Evolutionary conservation across 2,113 vertebrate species (phyloP).

Genomic region (Neogale vison): DNA sequence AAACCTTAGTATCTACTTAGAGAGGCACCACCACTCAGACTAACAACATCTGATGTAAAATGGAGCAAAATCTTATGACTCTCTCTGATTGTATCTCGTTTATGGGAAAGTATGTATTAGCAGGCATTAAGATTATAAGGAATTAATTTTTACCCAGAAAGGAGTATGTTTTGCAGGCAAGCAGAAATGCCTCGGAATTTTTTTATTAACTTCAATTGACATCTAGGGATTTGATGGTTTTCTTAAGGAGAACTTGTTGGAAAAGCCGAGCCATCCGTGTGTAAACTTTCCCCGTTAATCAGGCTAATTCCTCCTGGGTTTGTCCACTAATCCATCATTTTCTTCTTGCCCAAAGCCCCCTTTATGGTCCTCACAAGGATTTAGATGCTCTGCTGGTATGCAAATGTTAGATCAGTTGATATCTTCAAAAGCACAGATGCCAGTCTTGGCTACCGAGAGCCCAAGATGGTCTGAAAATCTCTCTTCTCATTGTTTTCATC

Average conservation of each 20-base stretch:
- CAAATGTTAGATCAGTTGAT: conserved; percentile 48
- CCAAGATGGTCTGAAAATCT: background rate
- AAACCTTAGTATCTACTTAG: background rate
- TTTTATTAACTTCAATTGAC: conserved; percentile 67
- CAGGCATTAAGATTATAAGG: background rate
- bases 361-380: conserved; percentile 43
- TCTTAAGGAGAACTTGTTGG: conserved; percentile 61
- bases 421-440: conserved; percentile 35
- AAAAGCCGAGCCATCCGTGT: conserved; percentile 64
- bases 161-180: conserved; percentile 34
- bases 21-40: background rate
- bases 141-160: conserved; percentile 41
- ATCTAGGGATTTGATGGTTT: conserved; percentile 69
- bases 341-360: conserved; percentile 53
- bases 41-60: background rate
- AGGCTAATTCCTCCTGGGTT: conserved; percentile 68
- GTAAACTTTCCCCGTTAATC: conserved; percentile 66
- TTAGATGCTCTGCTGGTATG: conserved; percentile 39
- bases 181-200: conserved; percentile 63
- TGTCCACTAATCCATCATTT: conserved; percentile 67
- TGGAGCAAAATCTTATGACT: background rate
- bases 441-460: background rate
- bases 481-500: background rate
- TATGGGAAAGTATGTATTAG: conserved; percentile 8
- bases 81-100: background rate